Evolutionary conservation across 2,797 vertebrate genomes (phyloP).

Genomic region (Choloepus didactylus): DNA sequence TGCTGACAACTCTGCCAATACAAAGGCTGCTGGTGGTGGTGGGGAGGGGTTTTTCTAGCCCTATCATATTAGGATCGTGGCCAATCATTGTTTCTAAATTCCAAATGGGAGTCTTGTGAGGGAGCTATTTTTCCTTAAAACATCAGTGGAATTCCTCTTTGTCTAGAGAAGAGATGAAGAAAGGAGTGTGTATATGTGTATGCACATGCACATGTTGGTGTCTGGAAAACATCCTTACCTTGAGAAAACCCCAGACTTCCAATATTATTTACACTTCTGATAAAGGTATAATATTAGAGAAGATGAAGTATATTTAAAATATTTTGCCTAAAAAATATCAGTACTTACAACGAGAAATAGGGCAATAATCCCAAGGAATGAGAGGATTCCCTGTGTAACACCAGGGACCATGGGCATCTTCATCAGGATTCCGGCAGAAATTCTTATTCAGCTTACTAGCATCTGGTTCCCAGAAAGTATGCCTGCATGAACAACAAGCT

Average conservation of each 20-base stretch:
- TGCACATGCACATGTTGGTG: not conserved
- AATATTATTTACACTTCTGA: not conserved
- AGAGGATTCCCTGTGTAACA: slow-evolving; percentile 96
- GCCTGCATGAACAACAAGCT: slow-evolving; percentile 85
- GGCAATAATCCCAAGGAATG: slow-evolving; percentile 98
- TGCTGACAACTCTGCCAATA: not conserved
- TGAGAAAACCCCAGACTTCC: not conserved
- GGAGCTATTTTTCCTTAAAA: not conserved
- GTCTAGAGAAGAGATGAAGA: not conserved
- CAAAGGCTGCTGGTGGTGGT: not conserved
- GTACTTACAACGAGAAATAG: slow-evolving; percentile 95
- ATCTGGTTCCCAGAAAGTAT: slow-evolving; percentile 91
- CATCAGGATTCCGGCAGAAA: slow-evolving; percentile 98
- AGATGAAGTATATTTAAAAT: not conserved
- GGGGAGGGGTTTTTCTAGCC: not conserved
- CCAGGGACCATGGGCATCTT: slow-evolving; percentile 98
- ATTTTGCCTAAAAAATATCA: not conserved
- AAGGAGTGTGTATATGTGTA: not conserved
- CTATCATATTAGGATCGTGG: not conserved
- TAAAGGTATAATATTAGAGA: not conserved
- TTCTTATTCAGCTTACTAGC: slow-evolving; percentile 92
- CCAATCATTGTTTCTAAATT: not conserved
- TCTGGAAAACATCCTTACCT: not conserved
- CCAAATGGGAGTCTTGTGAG: not conserved
- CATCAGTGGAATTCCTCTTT: not conserved